Conservation (phyloP, 2,797 vertebrate species). For the Psittacula derbiana region DNA sequence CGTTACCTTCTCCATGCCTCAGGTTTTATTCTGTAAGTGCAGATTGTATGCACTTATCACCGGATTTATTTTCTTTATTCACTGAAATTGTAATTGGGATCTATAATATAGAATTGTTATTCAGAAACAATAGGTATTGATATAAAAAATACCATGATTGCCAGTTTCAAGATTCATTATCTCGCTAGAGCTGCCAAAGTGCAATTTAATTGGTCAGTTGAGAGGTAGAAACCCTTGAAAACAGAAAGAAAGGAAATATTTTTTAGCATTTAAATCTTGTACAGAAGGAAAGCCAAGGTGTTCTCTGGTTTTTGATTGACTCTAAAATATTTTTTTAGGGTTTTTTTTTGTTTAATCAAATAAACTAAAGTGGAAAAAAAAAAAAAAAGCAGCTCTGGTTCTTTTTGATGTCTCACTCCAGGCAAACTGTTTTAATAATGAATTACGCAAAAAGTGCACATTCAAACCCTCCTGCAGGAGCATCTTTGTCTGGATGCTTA, state of each 20-base stretch:
- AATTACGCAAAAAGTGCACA: rapidly evolving
- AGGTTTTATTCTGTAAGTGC: not conserved
- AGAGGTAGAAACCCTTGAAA: not conserved
- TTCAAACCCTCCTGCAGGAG: not conserved
- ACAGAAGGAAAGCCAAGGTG: not conserved
- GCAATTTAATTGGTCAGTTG: not conserved
- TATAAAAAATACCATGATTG: too few relatives aligned
- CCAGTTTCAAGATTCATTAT: not conserved
- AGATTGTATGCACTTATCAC: rapidly evolving
- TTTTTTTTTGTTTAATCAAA: not conserved
- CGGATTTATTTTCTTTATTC: not conserved
- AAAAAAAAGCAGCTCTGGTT: rapidly evolving
- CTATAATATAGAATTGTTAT: not conserved
- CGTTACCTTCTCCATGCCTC: rapidly evolving
- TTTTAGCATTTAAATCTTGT: not conserved
- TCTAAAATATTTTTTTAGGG: not conserved
- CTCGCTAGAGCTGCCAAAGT: not conserved
- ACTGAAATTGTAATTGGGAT: too few relatives aligned
- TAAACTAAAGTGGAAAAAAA: not conserved
- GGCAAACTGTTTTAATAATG: not conserved
- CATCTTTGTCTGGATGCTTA: not conserved
- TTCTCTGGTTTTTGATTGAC: rapidly evolving
- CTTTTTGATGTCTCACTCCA: not conserved
- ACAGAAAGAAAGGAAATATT: not conserved
- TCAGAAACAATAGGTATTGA: not conserved